Percentiles rank a stretch among this genome's conserved stretches.
These are phyloP conservation scores for Pseudochaenichthys georgianus DNA, from an alignment of 2,797 vertebrate genomes.

Conservation along the genomic window DNA sequence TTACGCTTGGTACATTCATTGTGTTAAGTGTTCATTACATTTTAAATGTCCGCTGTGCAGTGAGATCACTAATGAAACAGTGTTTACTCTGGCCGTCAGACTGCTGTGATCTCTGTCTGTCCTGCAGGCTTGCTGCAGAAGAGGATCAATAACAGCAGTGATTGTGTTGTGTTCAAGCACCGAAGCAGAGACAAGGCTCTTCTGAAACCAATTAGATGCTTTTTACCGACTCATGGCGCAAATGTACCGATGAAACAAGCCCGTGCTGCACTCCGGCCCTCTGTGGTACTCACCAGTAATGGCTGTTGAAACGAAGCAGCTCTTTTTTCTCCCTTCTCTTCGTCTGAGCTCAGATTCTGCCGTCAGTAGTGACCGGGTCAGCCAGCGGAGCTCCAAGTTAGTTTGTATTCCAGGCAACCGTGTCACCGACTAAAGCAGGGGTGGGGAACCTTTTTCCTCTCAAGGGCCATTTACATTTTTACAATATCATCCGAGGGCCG, in stretches of 20 bases:
- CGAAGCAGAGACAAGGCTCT: constrained; percentile 47
- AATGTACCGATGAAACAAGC: constrained; percentile 46
- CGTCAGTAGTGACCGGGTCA: constrained; percentile 17
- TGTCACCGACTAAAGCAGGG: background rate
- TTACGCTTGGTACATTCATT: too few species aligned
- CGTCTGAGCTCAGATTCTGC: constrained; percentile 4
- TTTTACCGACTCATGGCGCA: constrained; percentile 65
- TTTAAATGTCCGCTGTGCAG: constrained; percentile 3
- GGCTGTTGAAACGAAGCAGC: constrained; percentile 27
- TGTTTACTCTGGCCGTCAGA: constrained; percentile 58
- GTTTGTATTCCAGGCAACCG: constrained; percentile 35
- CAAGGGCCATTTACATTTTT: too few species aligned
- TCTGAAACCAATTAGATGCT: constrained; percentile 71
- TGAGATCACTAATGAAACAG: constrained; percentile 60
- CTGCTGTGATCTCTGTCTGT: constrained; percentile 50
- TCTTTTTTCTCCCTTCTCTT: background rate
- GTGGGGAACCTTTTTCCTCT: too few species aligned
- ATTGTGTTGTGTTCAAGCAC: constrained; percentile 68
- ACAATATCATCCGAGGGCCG: too few species aligned
- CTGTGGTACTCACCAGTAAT: constrained; percentile 22
- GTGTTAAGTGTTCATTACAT: too few species aligned
- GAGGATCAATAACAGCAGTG: constrained; percentile 70
- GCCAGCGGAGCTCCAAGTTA: constrained; percentile 4
- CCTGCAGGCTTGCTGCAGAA: constrained; percentile 42
- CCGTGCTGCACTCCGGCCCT: constrained; percentile 7